phyloP scores from a whole-genome alignment of 2,113 vertebrate species.

The Varanus salvator region DNA sequence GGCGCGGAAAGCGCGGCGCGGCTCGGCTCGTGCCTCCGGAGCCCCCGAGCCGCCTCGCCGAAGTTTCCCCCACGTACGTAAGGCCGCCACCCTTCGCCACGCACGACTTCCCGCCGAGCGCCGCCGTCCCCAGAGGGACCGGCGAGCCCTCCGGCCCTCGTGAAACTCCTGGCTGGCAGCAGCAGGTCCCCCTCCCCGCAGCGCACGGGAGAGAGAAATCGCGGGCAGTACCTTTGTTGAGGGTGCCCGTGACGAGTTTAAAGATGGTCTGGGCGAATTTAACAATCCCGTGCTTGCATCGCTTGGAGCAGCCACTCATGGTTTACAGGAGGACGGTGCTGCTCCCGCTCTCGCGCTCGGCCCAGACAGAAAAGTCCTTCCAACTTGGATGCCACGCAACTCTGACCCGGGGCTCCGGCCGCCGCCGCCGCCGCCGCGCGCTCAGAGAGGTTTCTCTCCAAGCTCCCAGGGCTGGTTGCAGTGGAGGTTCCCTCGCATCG shows the following conservation, averaged over 20 bases:
- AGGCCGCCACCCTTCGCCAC: not conserved
- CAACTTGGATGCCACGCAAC: slow-evolving; percentile 36
- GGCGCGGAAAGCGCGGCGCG: not conserved
- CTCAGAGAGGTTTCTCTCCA: slow-evolving; percentile 18
- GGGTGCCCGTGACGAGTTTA: slow-evolving; percentile 90
- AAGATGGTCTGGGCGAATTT: slow-evolving; percentile 89
- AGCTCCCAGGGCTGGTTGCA: slow-evolving; percentile 35
- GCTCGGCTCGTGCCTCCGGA: not conserved
- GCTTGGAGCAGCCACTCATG: slow-evolving; percentile 89
- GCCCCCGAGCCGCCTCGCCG: slow-evolving; percentile 38
- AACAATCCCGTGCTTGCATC: slow-evolving; percentile 89
- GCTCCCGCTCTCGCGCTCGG: slow-evolving; percentile 28
- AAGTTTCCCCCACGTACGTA: slow-evolving; percentile 59
- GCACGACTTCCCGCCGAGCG: slow-evolving; percentile 39
- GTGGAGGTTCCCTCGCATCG: not conserved
- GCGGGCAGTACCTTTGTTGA: slow-evolving; percentile 88
- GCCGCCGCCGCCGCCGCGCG: slow-evolving; percentile 31
- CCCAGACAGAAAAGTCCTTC: not conserved
- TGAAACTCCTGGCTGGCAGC: not conserved
- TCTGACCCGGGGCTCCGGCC: slow-evolving; percentile 16
- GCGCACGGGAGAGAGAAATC: not conserved
- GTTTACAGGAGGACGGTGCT: slow-evolving; percentile 40
- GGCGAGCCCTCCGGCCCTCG: not conserved
- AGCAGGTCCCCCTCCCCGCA: not conserved
- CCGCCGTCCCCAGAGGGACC: slow-evolving; percentile 10